A percentile compares a stretch with the other conserved stretches of the same genome.
These are phyloP conservation scores for Zeuzera pyrina DNA, from an alignment of 2,888 invertebrate genomes.

Conservation along the genomic window DNA sequence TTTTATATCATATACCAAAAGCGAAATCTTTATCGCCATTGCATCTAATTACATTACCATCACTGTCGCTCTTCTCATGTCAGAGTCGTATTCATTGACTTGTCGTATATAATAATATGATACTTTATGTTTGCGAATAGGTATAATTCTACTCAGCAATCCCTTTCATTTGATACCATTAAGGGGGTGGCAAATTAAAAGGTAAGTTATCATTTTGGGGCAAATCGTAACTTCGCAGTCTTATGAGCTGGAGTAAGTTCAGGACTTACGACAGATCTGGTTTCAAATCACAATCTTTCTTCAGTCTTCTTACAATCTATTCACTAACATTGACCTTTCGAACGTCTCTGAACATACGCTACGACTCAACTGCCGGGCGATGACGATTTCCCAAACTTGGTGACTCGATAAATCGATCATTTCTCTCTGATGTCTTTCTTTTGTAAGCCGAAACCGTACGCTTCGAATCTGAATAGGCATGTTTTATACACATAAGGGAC, in stretches of 20 bases:
- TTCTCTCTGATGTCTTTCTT: not conserved
- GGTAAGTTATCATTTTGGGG: too few relatives aligned
- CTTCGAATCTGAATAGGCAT: not conserved
- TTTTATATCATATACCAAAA: too few relatives aligned
- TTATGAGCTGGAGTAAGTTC: not conserved
- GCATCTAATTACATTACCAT: too few relatives aligned
- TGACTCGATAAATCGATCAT: not conserved
- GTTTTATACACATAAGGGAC: not conserved
- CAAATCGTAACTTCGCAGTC: not conserved
- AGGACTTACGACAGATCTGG: not conserved
- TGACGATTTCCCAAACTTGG: not conserved
- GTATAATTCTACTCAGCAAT: too few relatives aligned
- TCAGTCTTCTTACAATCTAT: not conserved
- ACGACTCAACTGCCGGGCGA: not conserved
- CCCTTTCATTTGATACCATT: too few relatives aligned
- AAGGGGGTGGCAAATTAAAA: too few relatives aligned
- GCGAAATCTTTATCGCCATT: too few relatives aligned
- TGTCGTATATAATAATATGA: too few relatives aligned
- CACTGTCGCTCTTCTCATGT: too few relatives aligned
- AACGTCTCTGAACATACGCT: not conserved
- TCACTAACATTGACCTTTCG: not conserved
- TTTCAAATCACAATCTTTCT: not conserved
- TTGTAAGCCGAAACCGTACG: not conserved
- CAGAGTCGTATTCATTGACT: too few relatives aligned
- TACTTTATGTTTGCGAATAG: too few relatives aligned